Evolutionary conservation across 2,113 vertebrate genomes (phyloP).

Genomic region (Parus major): DNA sequence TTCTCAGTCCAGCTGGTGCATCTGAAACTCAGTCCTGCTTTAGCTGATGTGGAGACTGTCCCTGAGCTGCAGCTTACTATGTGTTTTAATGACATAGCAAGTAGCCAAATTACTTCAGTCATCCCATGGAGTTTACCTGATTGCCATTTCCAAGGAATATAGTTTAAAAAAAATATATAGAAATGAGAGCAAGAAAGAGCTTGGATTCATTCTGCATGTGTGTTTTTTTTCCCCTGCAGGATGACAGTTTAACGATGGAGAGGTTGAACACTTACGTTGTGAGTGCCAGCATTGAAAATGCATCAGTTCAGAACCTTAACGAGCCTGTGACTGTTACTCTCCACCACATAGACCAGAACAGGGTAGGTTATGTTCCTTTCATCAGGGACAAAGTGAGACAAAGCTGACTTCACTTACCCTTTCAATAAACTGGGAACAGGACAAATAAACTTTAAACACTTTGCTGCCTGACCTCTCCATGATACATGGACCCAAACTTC

Average conservation of each 20-base stretch:
- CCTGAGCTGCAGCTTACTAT: neutral
- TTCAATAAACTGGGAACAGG: neutral
- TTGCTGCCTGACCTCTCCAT: neutral
- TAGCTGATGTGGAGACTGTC: neutral
- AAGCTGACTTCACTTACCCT: neutral
- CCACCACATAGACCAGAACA: constrained; percentile 67
- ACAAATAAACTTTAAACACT: neutral
- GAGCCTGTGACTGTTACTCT: constrained; percentile 80
- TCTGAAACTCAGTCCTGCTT: neutral
- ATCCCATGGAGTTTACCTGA: neutral
- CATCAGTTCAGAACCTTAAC: constrained; percentile 71
- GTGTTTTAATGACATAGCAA: neutral
- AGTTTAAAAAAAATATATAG: neutral
- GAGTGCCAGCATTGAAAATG: constrained; percentile 83
- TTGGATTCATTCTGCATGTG: neutral
- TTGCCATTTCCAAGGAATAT: neutral
- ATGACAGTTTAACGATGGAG: neutral
- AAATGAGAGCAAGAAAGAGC: neutral
- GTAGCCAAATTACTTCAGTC: neutral
- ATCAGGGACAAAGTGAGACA: neutral
- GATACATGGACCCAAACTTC: neutral
- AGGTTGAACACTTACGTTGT: constrained; percentile 81
- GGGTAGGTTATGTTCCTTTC: constrained; percentile 65
- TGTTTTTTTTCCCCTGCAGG: constrained; percentile 70
- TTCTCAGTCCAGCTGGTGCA: neutral